These are phyloP conservation scores for Phthorimaea operculella DNA, from an alignment of 1,140 invertebrate genomes.

Conservation along the genomic window DNA sequence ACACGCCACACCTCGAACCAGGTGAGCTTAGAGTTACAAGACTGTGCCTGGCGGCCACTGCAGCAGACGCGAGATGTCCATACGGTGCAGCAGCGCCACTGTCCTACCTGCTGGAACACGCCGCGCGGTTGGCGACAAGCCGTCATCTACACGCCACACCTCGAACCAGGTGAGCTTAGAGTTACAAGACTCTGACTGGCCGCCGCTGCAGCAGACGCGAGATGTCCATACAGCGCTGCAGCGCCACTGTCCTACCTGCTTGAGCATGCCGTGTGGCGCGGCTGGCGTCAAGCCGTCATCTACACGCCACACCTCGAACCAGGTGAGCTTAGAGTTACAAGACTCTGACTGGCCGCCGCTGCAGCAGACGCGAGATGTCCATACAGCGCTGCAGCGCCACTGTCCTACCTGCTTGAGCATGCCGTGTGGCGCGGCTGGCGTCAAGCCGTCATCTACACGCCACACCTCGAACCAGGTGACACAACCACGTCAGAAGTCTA, in stretches of 20 bases:
- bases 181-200: background rate
- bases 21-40: too few species aligned
- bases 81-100: conserved; percentile 31
- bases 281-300: conserved; percentile 63
- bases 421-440: conserved; percentile 63
- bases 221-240: conserved; percentile 13
- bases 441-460: conserved; percentile 56
- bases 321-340: conserved; percentile 54
- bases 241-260: conserved; percentile 51
- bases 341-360: conserved; percentile 62
- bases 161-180: conserved; percentile 39
- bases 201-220: background rate
- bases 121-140: conserved; percentile 64
- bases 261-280: conserved; percentile 62
- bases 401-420: conserved; percentile 61
- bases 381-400: conserved; percentile 25
- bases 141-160: conserved; percentile 41
- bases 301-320: conserved; percentile 35
- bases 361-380: too few species aligned
- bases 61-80: too few species aligned
- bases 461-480: conserved; percentile 33
- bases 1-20: conserved; percentile 30
- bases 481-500: too few species aligned
- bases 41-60: background rate
- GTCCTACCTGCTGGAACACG: conserved; percentile 62